These are phyloP conservation scores for Chelmon rostratus DNA, from an alignment of 2,797 vertebrate genomes.

Conservation along the genomic window DNA sequence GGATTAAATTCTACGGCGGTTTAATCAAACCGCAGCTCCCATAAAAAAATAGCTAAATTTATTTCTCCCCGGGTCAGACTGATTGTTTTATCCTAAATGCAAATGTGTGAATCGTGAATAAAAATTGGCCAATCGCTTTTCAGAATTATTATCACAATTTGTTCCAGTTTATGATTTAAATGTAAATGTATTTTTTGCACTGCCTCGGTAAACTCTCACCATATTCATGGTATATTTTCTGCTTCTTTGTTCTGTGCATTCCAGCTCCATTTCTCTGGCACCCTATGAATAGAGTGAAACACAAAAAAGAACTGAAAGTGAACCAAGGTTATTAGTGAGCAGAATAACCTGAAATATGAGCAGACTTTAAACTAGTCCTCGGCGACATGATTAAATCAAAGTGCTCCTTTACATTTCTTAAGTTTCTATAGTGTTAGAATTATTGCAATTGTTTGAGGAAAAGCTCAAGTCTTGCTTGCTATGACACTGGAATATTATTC, in stretches of 20 bases:
- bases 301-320: background rate
- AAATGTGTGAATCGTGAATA: background rate
- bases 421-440: no score
- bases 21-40: fast-evolving
- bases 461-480: background rate
- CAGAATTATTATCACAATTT: no score
- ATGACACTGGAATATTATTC: background rate
- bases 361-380: fast-evolving
- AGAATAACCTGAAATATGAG: no score
- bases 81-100: background rate
- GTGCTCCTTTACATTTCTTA: background rate
- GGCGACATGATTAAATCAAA: background rate
- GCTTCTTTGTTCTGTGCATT: background rate
- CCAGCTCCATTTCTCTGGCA: background rate
- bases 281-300: background rate
- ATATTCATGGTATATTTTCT: background rate
- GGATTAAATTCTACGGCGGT: background rate
- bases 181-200: no score
- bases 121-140: background rate
- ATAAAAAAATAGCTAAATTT: background rate
- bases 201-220: background rate
- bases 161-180: no score
- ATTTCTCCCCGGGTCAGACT: background rate
- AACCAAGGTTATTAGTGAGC: no score
- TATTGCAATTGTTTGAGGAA: background rate